Base-by-base conservation (phyloP, 2,113 vertebrate genomes). In the Oncorhynchus kisutch region DNA sequence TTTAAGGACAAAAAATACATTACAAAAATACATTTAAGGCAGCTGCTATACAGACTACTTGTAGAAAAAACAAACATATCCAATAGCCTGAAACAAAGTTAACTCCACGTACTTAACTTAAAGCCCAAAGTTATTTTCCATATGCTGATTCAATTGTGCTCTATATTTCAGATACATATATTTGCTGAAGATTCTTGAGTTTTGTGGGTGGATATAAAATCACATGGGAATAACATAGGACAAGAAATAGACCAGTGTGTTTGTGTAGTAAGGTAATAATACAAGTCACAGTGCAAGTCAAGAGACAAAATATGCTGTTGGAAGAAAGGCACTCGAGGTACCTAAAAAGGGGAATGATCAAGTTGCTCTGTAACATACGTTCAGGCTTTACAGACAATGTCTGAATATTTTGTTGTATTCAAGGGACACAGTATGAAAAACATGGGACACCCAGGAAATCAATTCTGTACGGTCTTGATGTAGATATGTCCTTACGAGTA, bases 261-360 rank as follows among this genome's bases (percentile, higher is more conserved):
- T 20, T 67, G 29, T 31, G 29, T 20, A 78, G 71, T 79, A 64
- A 78, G 82, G 81, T 84, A 88, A 82, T 86, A 88, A 82, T 86
- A 88, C 83, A 39, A 86, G 87, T 92, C 90, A 91, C 90, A 92
- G 91, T 92, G 90, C 91, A 91, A 90, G 89, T 91, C 89, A 78
- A 91, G 85, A 90, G 87, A 88, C 83, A 87, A 86, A 86, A 90
- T 91, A 86, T 89, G 88, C 88, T 85, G 85, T 90, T 82, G 88
- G 85, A 89, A 87, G 81, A 88, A 92, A 93, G 93, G 93, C 93
- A 94, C 92, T 92, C 91, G 14, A 88, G 91, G 91, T 91, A 92
- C 93, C 93, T 91, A 90, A 89, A 91, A 87, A 85, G 85, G 87
- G 84, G 82, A 80, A 64, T 70, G 60, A 79, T 88, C 84, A 80